A percentile compares a stretch with the other conserved stretches of the same genome.
These are phyloP conservation scores for Eciton burchellii DNA, from an alignment of 1,140 invertebrate species.

Conservation along the genomic window DNA sequence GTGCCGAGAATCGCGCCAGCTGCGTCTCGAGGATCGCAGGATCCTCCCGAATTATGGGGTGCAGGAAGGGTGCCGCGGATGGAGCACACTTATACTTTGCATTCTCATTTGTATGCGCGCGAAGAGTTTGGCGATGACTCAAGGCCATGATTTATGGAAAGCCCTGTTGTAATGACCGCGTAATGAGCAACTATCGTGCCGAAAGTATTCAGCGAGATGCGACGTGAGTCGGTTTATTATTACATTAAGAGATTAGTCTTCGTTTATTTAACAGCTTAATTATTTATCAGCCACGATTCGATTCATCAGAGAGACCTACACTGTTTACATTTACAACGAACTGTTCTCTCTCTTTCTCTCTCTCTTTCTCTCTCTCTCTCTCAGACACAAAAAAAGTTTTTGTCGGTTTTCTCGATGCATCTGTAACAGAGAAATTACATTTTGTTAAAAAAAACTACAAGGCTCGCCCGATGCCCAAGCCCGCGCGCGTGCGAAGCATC, in stretches of 20 bases:
- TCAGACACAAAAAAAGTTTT: background rate
- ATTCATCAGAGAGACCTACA: no score
- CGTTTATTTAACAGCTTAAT: background rate
- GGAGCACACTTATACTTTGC: constrained; percentile 63
- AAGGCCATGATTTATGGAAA: constrained; percentile 68
- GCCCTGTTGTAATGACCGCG: constrained; percentile 59
- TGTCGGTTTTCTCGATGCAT: background rate
- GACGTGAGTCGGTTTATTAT: no score
- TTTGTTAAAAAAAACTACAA: background rate
- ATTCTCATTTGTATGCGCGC: constrained; percentile 65
- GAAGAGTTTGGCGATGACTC: constrained; percentile 61
- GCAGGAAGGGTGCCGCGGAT: background rate
- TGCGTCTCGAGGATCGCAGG: constrained; percentile 3
- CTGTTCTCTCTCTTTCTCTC: background rate
- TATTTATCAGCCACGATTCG: background rate
- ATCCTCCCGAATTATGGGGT: constrained; percentile 6
- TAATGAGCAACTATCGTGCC: constrained; percentile 64
- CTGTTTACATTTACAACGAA: background rate
- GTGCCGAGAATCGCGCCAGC: background rate
- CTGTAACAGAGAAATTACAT: background rate
- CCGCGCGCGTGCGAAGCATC: background rate
- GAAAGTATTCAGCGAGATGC: no score
- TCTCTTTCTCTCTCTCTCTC: no score
- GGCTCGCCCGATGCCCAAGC: no score
- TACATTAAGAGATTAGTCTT: no score